Evolutionary conservation across 2,888 invertebrate genomes (phyloP).

Genomic region (Stomorhina lunata): DNA sequence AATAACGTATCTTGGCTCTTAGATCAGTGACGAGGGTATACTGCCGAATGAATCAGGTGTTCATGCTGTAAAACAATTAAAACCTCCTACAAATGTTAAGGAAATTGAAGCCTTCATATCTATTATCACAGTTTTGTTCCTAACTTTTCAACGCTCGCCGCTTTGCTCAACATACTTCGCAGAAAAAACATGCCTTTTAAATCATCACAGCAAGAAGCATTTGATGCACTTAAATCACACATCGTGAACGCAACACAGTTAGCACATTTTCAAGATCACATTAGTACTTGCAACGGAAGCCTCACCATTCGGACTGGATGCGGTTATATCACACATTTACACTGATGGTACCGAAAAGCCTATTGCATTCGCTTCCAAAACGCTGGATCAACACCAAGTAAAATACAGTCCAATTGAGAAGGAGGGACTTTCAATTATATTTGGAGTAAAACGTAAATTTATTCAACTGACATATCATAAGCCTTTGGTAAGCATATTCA

Average conservation of each 20-base stretch:
- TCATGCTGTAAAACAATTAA: constrained; percentile 35
- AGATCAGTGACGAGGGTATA: constrained; percentile 35
- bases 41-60: constrained; percentile 51
- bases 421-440: too few species aligned
- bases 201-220: constrained; percentile 11
- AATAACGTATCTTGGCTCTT: constrained; percentile 51
- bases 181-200: constrained; percentile 38
- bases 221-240: background rate
- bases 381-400: constrained; percentile 44
- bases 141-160: too few species aligned
- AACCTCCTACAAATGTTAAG: constrained; percentile 27
- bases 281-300: constrained; percentile 38
- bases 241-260: constrained; percentile 31
- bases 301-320: constrained; percentile 25
- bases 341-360: constrained; percentile 74
- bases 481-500: constrained; percentile 25
- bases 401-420: background rate
- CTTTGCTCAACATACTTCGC: too few species aligned
- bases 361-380: constrained; percentile 67
- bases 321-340: constrained; percentile 61
- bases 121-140: constrained; percentile 47
- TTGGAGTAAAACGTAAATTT: constrained; percentile 1
- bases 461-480: constrained; percentile 45
- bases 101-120: constrained; percentile 26
- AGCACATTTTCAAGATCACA: constrained; percentile 14